Evolutionary conservation across 2,888 invertebrate genomes (phyloP).

Genomic region (Litoditis marina): DNA sequence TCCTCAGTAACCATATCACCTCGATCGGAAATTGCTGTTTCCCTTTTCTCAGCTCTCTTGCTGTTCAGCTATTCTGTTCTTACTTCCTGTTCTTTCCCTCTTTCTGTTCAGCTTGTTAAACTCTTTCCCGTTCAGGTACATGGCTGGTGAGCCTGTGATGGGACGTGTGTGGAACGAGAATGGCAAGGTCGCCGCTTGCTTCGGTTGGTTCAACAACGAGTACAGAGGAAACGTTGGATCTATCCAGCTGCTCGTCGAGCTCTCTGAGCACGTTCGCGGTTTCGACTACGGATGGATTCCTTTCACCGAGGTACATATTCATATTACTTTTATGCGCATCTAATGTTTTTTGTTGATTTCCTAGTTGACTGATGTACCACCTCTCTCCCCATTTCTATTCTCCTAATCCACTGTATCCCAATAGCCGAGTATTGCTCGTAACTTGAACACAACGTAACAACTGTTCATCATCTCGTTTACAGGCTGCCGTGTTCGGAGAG

Average conservation of each 20-base stretch:
- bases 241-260: slow-evolving; percentile 42
- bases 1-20: too few species aligned
- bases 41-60: too few species aligned
- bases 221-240: slow-evolving; percentile 47
- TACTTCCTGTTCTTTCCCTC: too few species aligned
- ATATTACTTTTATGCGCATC: too few species aligned
- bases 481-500: slow-evolving; percentile 42
- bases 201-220: slow-evolving; percentile 54
- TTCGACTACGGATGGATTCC: slow-evolving; percentile 49
- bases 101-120: too few species aligned
- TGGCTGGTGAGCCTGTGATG: slow-evolving; percentile 55
- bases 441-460: background rate
- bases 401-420: too few species aligned
- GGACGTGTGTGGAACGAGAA: slow-evolving; percentile 56
- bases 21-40: too few species aligned
- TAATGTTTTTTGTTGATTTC: too few species aligned
- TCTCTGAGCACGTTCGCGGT: slow-evolving; percentile 35
- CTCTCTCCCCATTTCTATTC: too few species aligned
- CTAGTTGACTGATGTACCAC: too few species aligned
- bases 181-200: slow-evolving; percentile 55
- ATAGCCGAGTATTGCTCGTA: too few species aligned
- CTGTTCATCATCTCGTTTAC: background rate
- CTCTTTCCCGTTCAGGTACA: slow-evolving; percentile 35
- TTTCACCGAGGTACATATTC: slow-evolving; percentile 36
- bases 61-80: too few species aligned